These are phyloP conservation scores for Asarcornis scutulata DNA, from an alignment of 2,113 vertebrate genomes.

Conservation along the genomic window DNA sequence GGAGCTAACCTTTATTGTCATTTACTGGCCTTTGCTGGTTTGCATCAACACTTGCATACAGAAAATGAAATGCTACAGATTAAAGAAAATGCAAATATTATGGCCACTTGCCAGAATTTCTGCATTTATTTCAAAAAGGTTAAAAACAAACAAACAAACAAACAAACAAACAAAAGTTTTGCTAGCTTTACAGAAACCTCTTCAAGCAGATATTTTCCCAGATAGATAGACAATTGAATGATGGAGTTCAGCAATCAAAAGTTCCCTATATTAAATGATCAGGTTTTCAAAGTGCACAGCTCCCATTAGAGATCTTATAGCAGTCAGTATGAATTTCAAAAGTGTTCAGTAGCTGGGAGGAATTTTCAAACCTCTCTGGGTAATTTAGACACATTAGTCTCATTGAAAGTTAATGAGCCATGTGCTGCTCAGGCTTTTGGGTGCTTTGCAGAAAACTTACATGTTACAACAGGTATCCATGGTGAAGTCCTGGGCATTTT, in stretches of 20 bases:
- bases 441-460: neutral
- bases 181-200: neutral
- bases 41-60: neutral
- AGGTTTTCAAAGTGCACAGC: neutral
- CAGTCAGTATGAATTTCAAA: conserved; percentile 23
- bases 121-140: no score
- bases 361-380: conserved; percentile 24
- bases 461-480: neutral
- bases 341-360: neutral
- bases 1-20: neutral
- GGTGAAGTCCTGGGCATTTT: neutral
- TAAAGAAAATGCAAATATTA: neutral
- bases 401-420: conserved; percentile 50
- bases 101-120: neutral
- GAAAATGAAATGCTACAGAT: neutral
- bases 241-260: neutral
- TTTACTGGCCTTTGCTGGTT: neutral
- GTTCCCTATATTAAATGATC: neutral
- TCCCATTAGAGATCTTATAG: conserved; percentile 26
- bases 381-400: conserved; percentile 6
- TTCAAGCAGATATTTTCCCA: neutral
- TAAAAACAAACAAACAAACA: no score
- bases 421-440: conserved; percentile 4
- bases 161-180: no score
- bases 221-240: neutral